These are phyloP conservation scores for Crypturellus undulatus DNA, from an alignment of 2,113 vertebrate species.

Conservation along the genomic window DNA sequence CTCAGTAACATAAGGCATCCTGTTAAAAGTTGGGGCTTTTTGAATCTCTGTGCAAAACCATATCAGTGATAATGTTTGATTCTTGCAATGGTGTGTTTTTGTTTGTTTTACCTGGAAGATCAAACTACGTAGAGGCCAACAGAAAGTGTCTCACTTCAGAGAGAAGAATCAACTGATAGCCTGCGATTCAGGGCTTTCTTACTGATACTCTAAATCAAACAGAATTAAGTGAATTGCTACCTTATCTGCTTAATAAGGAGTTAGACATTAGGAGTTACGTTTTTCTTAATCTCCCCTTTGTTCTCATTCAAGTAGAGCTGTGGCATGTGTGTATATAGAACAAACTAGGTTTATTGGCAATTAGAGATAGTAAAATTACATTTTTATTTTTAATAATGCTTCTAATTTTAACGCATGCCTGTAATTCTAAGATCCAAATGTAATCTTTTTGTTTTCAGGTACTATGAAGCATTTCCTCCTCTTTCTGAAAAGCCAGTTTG, in stretches of 20 bases:
- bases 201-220: background rate
- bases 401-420: background rate
- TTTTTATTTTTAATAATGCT: background rate
- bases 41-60: background rate
- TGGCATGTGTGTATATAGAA: background rate
- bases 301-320: background rate
- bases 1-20: background rate
- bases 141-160: background rate
- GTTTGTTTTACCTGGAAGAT: background rate
- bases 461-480: conserved; percentile 98
- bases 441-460: conserved; percentile 80
- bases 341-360: background rate
- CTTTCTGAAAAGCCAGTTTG: conserved; percentile 97
- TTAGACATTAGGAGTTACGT: background rate
- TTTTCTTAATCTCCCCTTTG: background rate
- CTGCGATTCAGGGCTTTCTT: background rate
- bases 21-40: background rate
- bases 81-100: background rate
- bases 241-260: background rate
- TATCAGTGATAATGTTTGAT: background rate
- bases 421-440: background rate
- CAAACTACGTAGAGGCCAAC: background rate
- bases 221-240: background rate
- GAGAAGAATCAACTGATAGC: background rate
- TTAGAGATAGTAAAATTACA: background rate